phyloP scores from a whole-genome alignment of 2,888 invertebrate species.

The Apantesis nais region DNA sequence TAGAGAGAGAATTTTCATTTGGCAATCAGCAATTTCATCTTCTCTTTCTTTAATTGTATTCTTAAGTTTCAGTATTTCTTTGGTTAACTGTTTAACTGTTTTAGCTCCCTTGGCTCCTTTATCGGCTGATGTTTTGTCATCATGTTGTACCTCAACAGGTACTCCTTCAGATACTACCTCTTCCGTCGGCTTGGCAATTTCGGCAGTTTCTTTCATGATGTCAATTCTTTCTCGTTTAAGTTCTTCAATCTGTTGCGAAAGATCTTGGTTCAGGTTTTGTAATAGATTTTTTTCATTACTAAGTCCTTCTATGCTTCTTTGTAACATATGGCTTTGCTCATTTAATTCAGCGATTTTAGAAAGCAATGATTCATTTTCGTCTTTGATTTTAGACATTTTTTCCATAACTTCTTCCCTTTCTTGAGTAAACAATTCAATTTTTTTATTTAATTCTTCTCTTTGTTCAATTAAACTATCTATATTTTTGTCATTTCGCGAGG shows the following conservation, averaged over 20 bases:
- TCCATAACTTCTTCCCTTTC: conserved; percentile 90
- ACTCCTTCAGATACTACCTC: conserved; percentile 64
- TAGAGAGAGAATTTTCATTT: conserved; percentile 81
- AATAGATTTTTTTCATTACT: conserved; percentile 77
- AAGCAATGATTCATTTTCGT: conserved; percentile 86
- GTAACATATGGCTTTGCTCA: conserved; percentile 79
- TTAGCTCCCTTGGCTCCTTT: conserved; percentile 73
- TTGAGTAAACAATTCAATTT: conserved; percentile 88
- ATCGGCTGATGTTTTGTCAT: conserved; percentile 70
- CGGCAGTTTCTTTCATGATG: conserved; percentile 75
- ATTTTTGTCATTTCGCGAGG: conserved; percentile 79
- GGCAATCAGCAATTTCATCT: conserved; percentile 80
- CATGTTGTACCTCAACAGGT: conserved; percentile 64
- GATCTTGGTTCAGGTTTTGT: conserved; percentile 64
- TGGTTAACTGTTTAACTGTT: conserved; percentile 80
- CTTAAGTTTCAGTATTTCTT: conserved; percentile 82
- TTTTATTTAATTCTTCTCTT: conserved; percentile 87
- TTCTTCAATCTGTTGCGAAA: conserved; percentile 75
- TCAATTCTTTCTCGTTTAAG: conserved; percentile 76
- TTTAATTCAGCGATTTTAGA: conserved; percentile 81
- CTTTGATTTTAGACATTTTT: conserved; percentile 87
- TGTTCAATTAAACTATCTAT: conserved; percentile 87
- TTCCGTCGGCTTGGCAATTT: conserved; percentile 67
- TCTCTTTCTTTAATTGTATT: conserved; percentile 83
- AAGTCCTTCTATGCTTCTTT: conserved; percentile 73